Conservation (phyloP, 1,140 invertebrate genomes). For the Hylaeus anthracinus region DNA sequence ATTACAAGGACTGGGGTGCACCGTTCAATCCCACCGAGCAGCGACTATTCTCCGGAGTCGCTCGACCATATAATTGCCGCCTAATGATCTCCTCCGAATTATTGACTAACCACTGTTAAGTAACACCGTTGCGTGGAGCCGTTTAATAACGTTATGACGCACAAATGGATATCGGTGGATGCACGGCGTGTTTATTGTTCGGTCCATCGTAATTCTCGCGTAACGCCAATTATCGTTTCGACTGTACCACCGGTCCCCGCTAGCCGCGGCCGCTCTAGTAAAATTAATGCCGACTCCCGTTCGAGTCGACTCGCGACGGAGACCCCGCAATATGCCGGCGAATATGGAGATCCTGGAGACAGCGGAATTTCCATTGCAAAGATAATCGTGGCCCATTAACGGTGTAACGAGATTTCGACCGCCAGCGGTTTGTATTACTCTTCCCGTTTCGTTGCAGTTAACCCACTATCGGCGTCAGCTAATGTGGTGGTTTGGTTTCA, state of each 20-base stretch:
- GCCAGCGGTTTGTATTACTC: constrained; percentile 18
- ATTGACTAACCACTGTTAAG: constrained; percentile 58
- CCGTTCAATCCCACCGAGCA: neutral
- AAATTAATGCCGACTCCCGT: constrained; percentile 33
- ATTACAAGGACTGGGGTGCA: constrained; percentile 7
- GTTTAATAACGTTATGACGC: constrained; percentile 53
- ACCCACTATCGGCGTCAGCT: constrained; percentile 21
- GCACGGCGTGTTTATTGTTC: constrained; percentile 42
- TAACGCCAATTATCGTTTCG: constrained; percentile 58
- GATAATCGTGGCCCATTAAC: constrained; percentile 44
- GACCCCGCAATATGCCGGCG: neutral
- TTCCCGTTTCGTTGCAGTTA: constrained; percentile 29
- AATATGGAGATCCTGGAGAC: neutral
- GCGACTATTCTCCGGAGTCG: constrained; percentile 23
- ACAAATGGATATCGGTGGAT: constrained; percentile 27
- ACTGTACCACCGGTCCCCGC: neutral
- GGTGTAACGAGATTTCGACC: constrained; percentile 32
- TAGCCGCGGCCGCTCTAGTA: neutral
- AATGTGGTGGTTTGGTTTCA: constrained; percentile 36
- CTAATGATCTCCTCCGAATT: constrained; percentile 57
- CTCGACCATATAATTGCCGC: constrained; percentile 36
- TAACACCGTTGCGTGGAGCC: constrained; percentile 12
- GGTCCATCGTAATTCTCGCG: constrained; percentile 43
- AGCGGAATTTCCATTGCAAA: neutral
- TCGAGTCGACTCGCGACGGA: neutral